Conservation (phyloP, 2,113 vertebrate species). For the Uropsilus gracilis region DNA sequence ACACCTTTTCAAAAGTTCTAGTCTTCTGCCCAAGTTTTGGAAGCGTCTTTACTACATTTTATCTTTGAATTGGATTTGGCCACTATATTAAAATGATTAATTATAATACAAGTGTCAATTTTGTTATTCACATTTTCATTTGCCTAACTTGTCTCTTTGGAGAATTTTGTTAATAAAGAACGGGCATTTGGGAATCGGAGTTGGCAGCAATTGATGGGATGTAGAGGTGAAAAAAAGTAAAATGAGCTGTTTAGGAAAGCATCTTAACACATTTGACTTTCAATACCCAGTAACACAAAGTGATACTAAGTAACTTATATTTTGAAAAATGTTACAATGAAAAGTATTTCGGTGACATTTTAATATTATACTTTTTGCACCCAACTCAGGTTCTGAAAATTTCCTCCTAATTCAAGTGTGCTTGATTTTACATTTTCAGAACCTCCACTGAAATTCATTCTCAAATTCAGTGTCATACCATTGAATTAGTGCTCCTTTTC, state of each 20-base stretch:
- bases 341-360: not conserved
- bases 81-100: not conserved
- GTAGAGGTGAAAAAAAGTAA: not conserved
- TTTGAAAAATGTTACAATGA: not conserved
- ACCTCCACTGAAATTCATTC: not conserved
- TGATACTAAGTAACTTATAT: not conserved
- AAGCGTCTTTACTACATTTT: not conserved
- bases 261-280: not conserved
- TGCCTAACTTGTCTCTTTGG: not conserved
- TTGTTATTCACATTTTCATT: not conserved
- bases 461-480: not conserved
- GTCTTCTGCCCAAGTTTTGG: not conserved
- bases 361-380: not conserved
- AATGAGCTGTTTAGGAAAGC: not conserved
- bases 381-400: not conserved
- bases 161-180: too few relatives aligned
- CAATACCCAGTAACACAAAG: not conserved
- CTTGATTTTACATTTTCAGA: not conserved
- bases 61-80: conserved; percentile 29
- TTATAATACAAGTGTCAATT: not conserved
- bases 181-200: not conserved
- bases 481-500: not conserved
- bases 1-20: not conserved
- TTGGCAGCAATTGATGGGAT: not conserved
- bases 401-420: not conserved